Evolutionary conservation across 2,888 invertebrate genomes (phyloP), one percentile per base, ranked within the genome.

Genomic region (Ornithoptera priamus): DNA sequence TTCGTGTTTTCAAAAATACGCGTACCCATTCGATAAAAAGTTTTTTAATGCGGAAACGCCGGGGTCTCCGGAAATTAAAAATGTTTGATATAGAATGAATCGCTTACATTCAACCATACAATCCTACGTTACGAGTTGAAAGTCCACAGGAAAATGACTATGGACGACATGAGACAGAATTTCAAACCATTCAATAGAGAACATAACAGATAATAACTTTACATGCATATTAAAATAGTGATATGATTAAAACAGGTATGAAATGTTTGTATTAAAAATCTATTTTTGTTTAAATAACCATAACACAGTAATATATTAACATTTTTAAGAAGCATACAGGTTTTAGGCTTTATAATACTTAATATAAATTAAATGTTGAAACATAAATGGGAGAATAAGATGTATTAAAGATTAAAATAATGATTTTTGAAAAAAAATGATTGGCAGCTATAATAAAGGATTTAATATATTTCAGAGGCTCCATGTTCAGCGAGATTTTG

Each of bases 381-480:
- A 4, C 30, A 30, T 30, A 30, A 30, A 30, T 30, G 30, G 5
- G 5, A 30, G 5, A 30, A 30, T 30, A 30, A 30, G 3, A 39
- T 39, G 10, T 39, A 1, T 39, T 39, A 6, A 39, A 36, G 36
- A 7, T 36, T 36, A 36, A 36, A 36, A 39, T 39, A 39, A 39
- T 15, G 0, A 59, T 60, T 60, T 39, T 30, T 18, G 22, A 50
- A 62, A 64, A 60, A 39, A 36, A 59, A 46, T 65, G 60, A 69
- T 69, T 69, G 65, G 62, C 62, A 69, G 65, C n/a, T 5, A 65
- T 61, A 65, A 56, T 65, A 69, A 65, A 57, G 56, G 20, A 30
- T 62, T 69, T 65, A 57, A 69, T 65, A 57, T 65, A 65, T 69
- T 65, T 65, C 62, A 10, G 30, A 57, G 57, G 61, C 56, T 57